Conservation (phyloP, 1,140 invertebrate species). For the Drepana arcuata region DNA sequence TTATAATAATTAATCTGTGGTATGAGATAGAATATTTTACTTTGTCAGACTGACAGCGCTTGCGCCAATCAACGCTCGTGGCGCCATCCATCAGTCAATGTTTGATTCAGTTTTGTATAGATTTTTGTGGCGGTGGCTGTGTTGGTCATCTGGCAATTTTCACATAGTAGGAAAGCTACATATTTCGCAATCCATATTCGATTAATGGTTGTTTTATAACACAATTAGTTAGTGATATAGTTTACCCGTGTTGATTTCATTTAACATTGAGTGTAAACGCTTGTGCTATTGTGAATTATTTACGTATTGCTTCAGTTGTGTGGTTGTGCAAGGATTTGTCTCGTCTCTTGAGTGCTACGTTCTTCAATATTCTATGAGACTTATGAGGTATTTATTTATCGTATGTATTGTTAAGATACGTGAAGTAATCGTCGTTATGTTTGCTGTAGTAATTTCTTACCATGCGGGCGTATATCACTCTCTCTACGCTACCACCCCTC, state of each 20-base stretch:
- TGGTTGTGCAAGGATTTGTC: slow-evolving; percentile 58
- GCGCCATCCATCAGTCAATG: slow-evolving; percentile 25
- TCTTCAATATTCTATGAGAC: slow-evolving; percentile 14
- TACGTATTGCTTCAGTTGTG: slow-evolving; percentile 40
- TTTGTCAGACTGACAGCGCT: slow-evolving; percentile 54
- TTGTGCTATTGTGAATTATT: slow-evolving; percentile 47
- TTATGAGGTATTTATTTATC: slow-evolving; percentile 22
- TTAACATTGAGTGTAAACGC: slow-evolving; percentile 29
- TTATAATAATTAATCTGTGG: too few species aligned
- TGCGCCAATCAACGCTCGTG: slow-evolving; percentile 35
- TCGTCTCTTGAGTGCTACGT: slow-evolving; percentile 27
- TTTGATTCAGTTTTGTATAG: slow-evolving; percentile 59
- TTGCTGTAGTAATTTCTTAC: slow-evolving; percentile 7
- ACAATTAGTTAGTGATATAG: slow-evolving; percentile 44
- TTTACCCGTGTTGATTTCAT: slow-evolving; percentile 23
- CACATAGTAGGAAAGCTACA: slow-evolving; percentile 45
- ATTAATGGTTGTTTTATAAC: slow-evolving; percentile 52
- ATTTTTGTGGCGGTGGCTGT: slow-evolving; percentile 47
- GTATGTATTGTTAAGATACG: slow-evolving; percentile 1
- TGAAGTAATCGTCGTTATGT: neutral
- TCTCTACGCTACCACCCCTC: slow-evolving; percentile 6
- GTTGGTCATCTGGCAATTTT: slow-evolving; percentile 30
- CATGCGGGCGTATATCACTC: slow-evolving; percentile 13
- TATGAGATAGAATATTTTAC: too few species aligned
- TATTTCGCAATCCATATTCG: slow-evolving; percentile 41